phyloP scores from a whole-genome alignment of 1,140 invertebrate genomes.

The Phymastichus coffea region DNA sequence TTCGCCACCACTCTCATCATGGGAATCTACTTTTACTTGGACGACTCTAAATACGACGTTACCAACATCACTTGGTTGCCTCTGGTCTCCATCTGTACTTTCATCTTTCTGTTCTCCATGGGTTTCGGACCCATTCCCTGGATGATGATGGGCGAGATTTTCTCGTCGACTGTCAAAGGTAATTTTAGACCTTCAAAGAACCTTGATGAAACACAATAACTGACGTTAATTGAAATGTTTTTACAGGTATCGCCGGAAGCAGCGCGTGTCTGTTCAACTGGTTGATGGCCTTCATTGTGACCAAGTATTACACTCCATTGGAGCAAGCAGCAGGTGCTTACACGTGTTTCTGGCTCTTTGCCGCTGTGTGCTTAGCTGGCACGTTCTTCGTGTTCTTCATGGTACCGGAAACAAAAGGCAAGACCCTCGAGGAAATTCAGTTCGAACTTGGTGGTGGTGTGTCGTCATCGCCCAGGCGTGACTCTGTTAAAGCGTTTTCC shows the following conservation, averaged over 20 bases:
- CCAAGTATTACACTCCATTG: conserved; percentile 72
- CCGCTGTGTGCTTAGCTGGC: conserved; percentile 68
- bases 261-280: conserved; percentile 77
- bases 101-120: conserved; percentile 75
- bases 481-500: not conserved
- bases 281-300: conserved; percentile 78
- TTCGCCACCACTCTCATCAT: conserved; percentile 61
- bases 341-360: conserved; percentile 80
- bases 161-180: conserved; percentile 42
- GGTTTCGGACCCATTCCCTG: conserved; percentile 80
- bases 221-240: conserved; percentile 26
- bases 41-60: conserved; percentile 53
- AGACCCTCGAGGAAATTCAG: conserved; percentile 82
- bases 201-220: not conserved
- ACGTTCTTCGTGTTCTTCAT: conserved; percentile 74
- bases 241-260: conserved; percentile 74
- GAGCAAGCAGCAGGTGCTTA: conserved; percentile 60
- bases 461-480: not conserved
- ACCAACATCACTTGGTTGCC: conserved; percentile 69
- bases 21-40: conserved; percentile 67
- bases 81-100: conserved; percentile 69
- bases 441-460: conserved; percentile 56
- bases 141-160: conserved; percentile 76
- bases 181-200: not conserved
- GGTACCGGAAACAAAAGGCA: conserved; percentile 90